phyloP scores from a whole-genome alignment of 1,140 invertebrate species.

The Orussus abietinus region DNA sequence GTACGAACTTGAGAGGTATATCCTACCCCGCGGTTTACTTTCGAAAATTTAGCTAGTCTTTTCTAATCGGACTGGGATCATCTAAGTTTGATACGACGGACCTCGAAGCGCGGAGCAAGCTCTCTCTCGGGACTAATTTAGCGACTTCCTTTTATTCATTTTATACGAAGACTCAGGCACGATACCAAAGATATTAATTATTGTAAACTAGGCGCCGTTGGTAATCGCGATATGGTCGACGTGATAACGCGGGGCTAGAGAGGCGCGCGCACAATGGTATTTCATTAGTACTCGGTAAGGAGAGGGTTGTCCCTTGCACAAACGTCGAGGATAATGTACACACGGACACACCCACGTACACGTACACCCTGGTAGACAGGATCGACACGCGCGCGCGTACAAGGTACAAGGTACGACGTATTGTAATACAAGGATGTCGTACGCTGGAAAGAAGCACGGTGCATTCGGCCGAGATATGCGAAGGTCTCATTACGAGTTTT shows the following conservation, averaged over 20 bases:
- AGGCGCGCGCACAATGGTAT: constrained; percentile 48
- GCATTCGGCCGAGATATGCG: constrained; percentile 3
- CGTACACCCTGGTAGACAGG: background rate
- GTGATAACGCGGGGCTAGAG: no score
- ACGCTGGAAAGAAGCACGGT: constrained; percentile 10
- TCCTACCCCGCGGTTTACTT: no score
- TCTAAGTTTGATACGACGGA: no score
- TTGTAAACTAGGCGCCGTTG: constrained; percentile 38
- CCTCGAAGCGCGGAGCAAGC: no score
- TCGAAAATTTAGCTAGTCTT: no score
- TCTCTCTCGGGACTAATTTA: constrained; percentile 21
- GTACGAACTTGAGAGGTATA: no score
- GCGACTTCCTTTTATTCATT: constrained; percentile 15
- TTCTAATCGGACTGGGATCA: no score
- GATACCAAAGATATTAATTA: constrained; percentile 50
- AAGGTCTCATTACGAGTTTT: constrained; percentile 26
- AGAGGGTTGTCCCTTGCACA: constrained; percentile 31
- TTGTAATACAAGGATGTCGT: constrained; percentile 9
- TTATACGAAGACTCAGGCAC: constrained; percentile 45
- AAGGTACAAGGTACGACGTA: constrained; percentile 3
- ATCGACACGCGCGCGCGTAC: constrained; percentile 9
- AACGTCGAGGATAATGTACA: constrained; percentile 20
- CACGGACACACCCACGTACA: constrained; percentile 8
- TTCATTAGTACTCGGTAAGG: constrained; percentile 26
- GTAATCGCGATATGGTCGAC: constrained; percentile 39